These are phyloP conservation scores for Agriopis aurantiaria DNA, from an alignment of 2,888 invertebrate species.

Conservation along the genomic window DNA sequence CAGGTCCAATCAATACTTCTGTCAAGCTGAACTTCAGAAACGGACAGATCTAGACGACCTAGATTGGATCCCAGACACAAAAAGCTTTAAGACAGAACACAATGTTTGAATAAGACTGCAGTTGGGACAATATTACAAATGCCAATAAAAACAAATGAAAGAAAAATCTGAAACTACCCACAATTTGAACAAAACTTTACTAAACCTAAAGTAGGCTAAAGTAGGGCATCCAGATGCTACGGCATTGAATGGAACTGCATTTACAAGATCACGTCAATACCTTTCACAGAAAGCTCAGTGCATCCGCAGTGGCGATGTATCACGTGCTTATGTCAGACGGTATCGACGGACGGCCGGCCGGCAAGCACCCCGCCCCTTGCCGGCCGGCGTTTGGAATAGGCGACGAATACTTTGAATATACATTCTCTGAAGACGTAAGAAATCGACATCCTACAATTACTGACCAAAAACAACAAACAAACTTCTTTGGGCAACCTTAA, in stretches of 20 bases:
- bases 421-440: background rate
- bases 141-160: background rate
- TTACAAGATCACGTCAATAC: background rate
- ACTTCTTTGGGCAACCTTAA: background rate
- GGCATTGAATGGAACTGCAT: background rate
- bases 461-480: conserved; percentile 2
- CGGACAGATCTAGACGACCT: conserved; percentile 35
- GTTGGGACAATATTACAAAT: background rate
- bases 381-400: conserved; percentile 49
- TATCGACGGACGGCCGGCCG: conserved; percentile 55
- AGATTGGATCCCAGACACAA: conserved; percentile 8
- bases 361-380: conserved; percentile 49
- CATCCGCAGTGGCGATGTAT: conserved; percentile 44
- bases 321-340: conserved; percentile 62
- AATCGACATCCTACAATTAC: background rate
- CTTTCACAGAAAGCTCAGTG: conserved; percentile 6
- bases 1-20: conserved; percentile 35
- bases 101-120: background rate
- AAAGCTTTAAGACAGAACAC: background rate
- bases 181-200: conserved; percentile 1
- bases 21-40: conserved; percentile 39
- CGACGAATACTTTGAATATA: background rate
- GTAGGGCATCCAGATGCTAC: background rate
- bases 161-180: conserved; percentile 6
- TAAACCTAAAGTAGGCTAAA: background rate